Base-by-base conservation (phyloP, 2,797 vertebrate genomes). In the Lycodopsis pacificus region DNA sequence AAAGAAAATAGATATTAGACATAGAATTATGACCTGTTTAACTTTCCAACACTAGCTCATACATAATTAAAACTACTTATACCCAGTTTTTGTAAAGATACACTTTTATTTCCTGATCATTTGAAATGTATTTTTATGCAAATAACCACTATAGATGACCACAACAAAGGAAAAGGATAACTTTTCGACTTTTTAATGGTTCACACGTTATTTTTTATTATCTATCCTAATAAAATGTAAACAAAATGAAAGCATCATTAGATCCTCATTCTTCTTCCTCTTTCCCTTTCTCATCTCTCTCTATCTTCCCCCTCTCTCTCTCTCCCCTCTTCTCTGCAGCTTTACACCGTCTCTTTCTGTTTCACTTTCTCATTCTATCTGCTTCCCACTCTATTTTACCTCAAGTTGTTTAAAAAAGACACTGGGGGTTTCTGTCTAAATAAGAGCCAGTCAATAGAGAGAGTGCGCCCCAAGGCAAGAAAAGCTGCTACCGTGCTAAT, bases 361-460 rank as follows among this genome's bases (percentile, higher is more conserved):
- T 62, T 70, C 46, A 61, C 68, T 66, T 66, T 74, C 38, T 86
- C 58, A 15, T 64, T 70, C 67, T 65, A 67, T 81, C 40, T 76
- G 32, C 73, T 61, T 84, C 48, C 65, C 76, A 56, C 62, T 81
- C 57, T 62, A 32, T 85, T 78, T 82, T 74, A 82, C 88, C 75
- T 82, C 71, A 44, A 72, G 75, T 90, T 80, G 80, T 86, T 87
- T 87, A 77, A 80, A 77, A 80, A 81, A 79, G 69, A 89, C 88
- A 80, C 62, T 69, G 25, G 83, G 56, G 77, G 82, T 77, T 86
- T 86, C 64, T 80, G 58, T 90, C 80, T 81, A 88, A 87, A 90
- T 86, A 83, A 84, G 80, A 90, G 71, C 40, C 79, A 86, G 80
- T 92, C 90, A 89, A 90, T 87, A 89, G 65, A 65, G 65, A 73